Base-by-base conservation (phyloP, 2,113 vertebrate species). In the Nicator chloris region DNA sequence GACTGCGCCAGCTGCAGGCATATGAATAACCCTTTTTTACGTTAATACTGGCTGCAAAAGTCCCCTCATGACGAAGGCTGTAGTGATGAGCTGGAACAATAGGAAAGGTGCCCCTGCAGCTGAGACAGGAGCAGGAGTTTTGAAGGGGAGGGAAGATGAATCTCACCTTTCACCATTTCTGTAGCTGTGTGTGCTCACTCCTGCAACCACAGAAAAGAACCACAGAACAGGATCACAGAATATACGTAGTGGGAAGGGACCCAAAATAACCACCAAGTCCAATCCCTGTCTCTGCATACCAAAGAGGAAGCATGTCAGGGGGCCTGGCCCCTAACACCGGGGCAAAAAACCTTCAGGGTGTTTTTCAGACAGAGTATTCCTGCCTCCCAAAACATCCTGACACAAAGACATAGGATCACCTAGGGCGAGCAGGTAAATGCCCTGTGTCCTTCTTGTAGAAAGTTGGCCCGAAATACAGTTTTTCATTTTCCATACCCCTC, bases 361-460 rank as follows among this genome's bases (percentile, higher is more conserved):
- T 18, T 72, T 71, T 63, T 18, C 17, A 72, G 35, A 17, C 10
- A 15, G 19, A 24, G 21, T 8, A 56, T 6, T 44, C 7, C 44
- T 51, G 4, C 20, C 13, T 76, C 24, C 9, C 47, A 37, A 35
- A 89, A 30, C 12, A 33, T 28, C n/a, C 17, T 45, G 15, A 39
- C 42, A 27, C 23, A 42, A 13, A 60, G 17, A 35, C 31, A 5
- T 1, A 31, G 20, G 30, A 35, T 37, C 22, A 68, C 44, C 59
- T 0, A 10, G 17, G 51, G 7, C 0, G 0, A 57, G 13, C 20
- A 17, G 12, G 30, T 42, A 50, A 92, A 70, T 13, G 0, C 19
- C 31, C 9, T 31, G 7, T 44, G 10, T 37, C 5, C 10, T 54
- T 35, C 18, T 24, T 21, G 31, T 19, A 37, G 51, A 75, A 90